A percentile compares a stretch with the other conserved stretches of the same genome.
These are phyloP conservation scores for Cyprinodon tularosa DNA, from an alignment of 2,113 vertebrate genomes.

Conservation along the genomic window DNA sequence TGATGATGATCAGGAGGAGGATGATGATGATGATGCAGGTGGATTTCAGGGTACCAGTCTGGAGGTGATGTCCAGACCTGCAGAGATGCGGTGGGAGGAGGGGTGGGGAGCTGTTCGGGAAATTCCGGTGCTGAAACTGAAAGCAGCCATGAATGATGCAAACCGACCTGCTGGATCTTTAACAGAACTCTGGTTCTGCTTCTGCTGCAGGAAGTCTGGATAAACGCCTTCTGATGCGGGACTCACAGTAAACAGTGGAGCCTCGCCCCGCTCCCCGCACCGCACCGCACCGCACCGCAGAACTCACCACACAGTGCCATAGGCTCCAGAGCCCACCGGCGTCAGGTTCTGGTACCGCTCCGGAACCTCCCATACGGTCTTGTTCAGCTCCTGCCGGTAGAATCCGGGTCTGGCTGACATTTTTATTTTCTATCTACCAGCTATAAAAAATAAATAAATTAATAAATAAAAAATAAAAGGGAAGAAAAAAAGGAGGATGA, in stretches of 20 bases:
- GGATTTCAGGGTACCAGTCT: neutral
- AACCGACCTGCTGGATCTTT: conserved; percentile 2
- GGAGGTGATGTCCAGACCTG: conserved; percentile 3
- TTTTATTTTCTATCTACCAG: neutral
- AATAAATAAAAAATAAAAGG: neutral
- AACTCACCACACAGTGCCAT: conserved; percentile 95
- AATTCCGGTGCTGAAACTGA: conserved; percentile 45
- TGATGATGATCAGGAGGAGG: neutral
- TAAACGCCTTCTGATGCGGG: conserved; percentile 16
- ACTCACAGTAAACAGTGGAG: conserved; percentile 33
- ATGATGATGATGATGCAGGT: neutral
- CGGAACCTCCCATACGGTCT: conserved; percentile 97
- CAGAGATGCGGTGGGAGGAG: neutral
- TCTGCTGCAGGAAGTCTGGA: neutral
- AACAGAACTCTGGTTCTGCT: neutral
- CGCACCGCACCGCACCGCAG: conserved; percentile 47
- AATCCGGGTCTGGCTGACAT: conserved; percentile 87
- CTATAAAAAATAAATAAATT: neutral
- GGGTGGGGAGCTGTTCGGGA: conserved; percentile 7
- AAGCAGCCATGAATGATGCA: neutral
- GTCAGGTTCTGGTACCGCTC: conserved; percentile 96
- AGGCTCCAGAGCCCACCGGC: conserved; percentile 95
- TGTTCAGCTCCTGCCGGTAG: conserved; percentile 96
- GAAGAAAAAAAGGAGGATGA: neutral
- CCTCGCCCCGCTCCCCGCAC: conserved; percentile 40